These are phyloP conservation scores for Rostratula benghalensis DNA, from an alignment of 2,113 vertebrate genomes.

Conservation along the genomic window DNA sequence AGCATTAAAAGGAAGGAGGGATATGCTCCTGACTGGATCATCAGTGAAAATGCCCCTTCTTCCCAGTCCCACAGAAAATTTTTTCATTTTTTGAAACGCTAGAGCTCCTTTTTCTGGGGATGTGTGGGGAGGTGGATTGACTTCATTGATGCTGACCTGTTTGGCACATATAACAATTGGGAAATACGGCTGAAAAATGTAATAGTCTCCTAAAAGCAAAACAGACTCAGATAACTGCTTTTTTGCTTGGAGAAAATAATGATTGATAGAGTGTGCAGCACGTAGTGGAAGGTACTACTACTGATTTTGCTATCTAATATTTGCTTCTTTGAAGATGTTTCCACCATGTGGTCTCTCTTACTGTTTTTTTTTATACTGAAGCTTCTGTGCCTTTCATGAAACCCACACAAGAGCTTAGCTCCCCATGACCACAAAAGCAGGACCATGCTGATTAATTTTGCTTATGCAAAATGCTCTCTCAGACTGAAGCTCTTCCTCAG, in stretches of 20 bases:
- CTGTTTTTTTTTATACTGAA: background rate
- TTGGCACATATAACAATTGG: background rate
- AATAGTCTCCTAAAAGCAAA: background rate
- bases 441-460: slow-evolving; percentile 15
- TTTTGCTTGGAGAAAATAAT: background rate
- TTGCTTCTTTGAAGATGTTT: background rate
- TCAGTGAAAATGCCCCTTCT: slow-evolving; percentile 27
- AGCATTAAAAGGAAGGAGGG: slow-evolving; percentile 31
- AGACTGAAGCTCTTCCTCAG: background rate
- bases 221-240: background rate
- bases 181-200: background rate
- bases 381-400: background rate
- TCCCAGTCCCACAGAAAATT: background rate
- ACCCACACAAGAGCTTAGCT: background rate
- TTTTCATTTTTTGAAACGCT: slow-evolving; percentile 24
- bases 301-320: background rate
- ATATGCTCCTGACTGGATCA: background rate
- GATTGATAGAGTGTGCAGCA: background rate
- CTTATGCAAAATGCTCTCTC: background rate
- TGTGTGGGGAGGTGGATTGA: background rate
- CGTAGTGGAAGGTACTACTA: background rate
- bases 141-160: background rate
- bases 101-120: background rate
- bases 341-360: background rate
- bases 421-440: background rate